phyloP scores from a whole-genome alignment of 2,113 vertebrate species.

The Callipepla squamata region DNA sequence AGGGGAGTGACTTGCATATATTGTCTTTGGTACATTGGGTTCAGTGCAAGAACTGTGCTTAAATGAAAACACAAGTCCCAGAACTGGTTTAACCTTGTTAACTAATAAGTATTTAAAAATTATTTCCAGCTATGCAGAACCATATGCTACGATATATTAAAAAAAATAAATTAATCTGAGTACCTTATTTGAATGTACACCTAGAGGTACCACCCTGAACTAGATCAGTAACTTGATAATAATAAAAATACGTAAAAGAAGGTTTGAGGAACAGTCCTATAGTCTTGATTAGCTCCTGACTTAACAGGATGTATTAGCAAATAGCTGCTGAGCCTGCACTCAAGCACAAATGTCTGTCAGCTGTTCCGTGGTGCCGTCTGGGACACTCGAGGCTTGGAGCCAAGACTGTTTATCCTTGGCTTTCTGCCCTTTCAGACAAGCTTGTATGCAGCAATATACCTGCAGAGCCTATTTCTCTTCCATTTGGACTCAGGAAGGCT shows the following conservation, averaged over 20 bases:
- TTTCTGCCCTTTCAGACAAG: background rate
- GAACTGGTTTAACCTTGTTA: background rate
- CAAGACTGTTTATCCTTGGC: background rate
- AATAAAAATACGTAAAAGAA: background rate
- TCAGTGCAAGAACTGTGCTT: background rate
- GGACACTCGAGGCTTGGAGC: background rate
- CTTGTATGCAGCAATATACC: background rate
- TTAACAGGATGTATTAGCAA: background rate
- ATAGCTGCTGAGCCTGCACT: background rate
- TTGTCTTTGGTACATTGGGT: background rate
- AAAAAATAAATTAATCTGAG: background rate
- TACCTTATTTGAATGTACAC: background rate
- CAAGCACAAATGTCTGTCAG: background rate
- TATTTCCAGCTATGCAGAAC: background rate
- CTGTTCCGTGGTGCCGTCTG: background rate
- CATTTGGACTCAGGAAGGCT: background rate
- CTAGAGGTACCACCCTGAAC: background rate
- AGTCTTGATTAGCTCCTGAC: background rate
- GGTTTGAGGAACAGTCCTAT: background rate
- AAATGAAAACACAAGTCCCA: background rate
- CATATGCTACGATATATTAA: background rate
- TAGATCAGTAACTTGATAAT: background rate
- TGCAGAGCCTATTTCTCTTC: background rate
- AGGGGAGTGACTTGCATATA: background rate
- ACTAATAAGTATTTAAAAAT: background rate